Evolutionary conservation across 2,113 vertebrate genomes (phyloP), one percentile per base, ranked within the genome.

Genomic region (Puntigrus tetrazona): DNA sequence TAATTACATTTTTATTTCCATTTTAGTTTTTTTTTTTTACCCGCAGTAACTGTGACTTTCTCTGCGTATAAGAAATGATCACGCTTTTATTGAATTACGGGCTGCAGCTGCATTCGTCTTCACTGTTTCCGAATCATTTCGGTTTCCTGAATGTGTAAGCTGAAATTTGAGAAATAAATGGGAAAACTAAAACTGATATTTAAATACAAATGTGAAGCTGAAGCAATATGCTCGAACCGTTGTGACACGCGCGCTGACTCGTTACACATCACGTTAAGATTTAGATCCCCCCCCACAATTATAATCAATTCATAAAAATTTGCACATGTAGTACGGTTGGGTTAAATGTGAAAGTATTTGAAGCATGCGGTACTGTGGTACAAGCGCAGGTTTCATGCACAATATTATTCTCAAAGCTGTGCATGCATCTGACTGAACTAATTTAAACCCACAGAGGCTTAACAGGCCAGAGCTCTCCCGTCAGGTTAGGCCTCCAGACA

Each of bases 41-140:
- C 14, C 1, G 9, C 41, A 27, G 52, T 22, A 83, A 70, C 31
- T 11, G 6, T 29, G 29, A 47, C 3, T 31, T 45, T 55, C 59
- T 65, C 76, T 52, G 31, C 61, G 14, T 43, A 27, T 57, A 84
- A 65, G 73, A 65, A 52, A 78, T 18, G 18, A 81, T 43, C 55
- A 70, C 0, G 6, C 3, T 81, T 57, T 59, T 59, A 38, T 67
- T 3, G 0, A 34, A 43, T 45, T 9, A 18, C 38, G 7, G 29
- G 43, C n/a, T 65, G 25, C 18, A 16, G 78, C 47, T 59, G 65
- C 31, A 22, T 27, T 85, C 85, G 87, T 63, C 29, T 43, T 87
- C 76, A 43, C 67, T 27, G 50, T 88, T 52, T 36, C 45, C 43
- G 73, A 76, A 84, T 74, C 7, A 65, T 47, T 65, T 81, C 65